Percentiles rank a stretch among this genome's conserved stretches.
These are phyloP conservation scores for Tragelaphus buxtoni DNA, from an alignment of 2,113 vertebrate species.

Conservation along the genomic window DNA sequence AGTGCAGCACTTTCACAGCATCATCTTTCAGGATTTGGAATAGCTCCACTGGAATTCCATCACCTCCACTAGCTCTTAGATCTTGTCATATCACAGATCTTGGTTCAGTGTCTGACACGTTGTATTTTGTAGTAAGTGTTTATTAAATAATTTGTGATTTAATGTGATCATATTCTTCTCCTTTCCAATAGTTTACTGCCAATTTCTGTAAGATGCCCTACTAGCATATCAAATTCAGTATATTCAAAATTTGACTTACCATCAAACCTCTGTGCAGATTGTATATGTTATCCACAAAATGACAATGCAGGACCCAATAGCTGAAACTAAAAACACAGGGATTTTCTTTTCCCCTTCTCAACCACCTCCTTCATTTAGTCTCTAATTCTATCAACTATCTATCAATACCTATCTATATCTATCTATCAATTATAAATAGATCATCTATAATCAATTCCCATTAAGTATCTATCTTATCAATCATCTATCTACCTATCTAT, in stretches of 20 bases:
- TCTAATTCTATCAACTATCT: background rate
- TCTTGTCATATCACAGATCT: background rate
- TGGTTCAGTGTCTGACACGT: background rate
- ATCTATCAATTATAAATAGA: background rate
- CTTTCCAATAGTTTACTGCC: background rate
- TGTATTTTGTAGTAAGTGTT: background rate
- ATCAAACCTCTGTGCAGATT: background rate
- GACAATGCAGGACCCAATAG: background rate
- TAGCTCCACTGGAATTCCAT: no score
- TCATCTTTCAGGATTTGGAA: no score
- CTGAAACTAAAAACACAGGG: background rate
- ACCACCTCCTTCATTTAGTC: background rate
- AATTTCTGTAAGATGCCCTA: background rate
- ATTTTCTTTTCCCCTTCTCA: background rate
- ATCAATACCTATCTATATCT: background rate
- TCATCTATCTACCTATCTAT: background rate
- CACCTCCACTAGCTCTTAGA: background rate
- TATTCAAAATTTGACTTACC: background rate
- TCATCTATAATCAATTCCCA: background rate
- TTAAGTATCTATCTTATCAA: background rate
- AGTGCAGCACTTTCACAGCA: no score
- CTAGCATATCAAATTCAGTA: background rate
- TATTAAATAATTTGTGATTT: background rate
- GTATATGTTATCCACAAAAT: background rate
- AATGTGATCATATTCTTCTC: background rate